Base-by-base conservation (phyloP, 2,888 invertebrate genomes). In the Lycocerus yunnanus region DNA sequence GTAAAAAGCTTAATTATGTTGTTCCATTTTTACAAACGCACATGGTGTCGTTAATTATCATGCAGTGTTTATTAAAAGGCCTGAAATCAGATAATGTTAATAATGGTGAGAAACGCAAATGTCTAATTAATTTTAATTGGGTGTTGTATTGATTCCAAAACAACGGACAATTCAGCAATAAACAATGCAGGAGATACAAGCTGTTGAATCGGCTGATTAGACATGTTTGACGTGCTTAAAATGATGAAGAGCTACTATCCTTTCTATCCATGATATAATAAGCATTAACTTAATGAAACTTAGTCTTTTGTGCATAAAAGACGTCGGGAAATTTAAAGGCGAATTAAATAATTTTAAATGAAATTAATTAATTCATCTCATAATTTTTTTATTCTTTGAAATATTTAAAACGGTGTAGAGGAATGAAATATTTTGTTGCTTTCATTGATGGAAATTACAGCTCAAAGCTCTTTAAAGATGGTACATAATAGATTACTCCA, bases 41-140 rank as follows among this genome's bases (percentile, higher is more conserved):
- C n/a, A 43, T 43, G 3, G n/a, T 21, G 9, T 21, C 8, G 21
- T 43, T n/a, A n/a, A 43, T n/a, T 13, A 43, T 43, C n/a, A 43
- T 43, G 43, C 43, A 43, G n/a, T 43, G 43, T 21, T 66, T 20
- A 21, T 66, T 66, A 15, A 13, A 24, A 72, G 67, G 18, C 67
- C 59, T 72, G 72, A 72, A 72, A 72, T 72, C 67, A 68, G 72
- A 72, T 72, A 72, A 61, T 67, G 58, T 27, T 15, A 60, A 67
- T 61, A 27, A 66, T 61, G 58, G 67, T 63, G 67, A 60, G 21
- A 67, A 72, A 72, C 67, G 67, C 72, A 66, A 67, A 18, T 27
- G 43, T 68, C 72, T 67, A 73, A 69, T 69, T 73, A 73, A 73
- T 60, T 73, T 73, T 73, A 73, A 73, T 73, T 73, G 73, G 60